These are phyloP conservation scores for Folsomia manolachei DNA, from an alignment of 2,888 invertebrate species.

Conservation along the genomic window DNA sequence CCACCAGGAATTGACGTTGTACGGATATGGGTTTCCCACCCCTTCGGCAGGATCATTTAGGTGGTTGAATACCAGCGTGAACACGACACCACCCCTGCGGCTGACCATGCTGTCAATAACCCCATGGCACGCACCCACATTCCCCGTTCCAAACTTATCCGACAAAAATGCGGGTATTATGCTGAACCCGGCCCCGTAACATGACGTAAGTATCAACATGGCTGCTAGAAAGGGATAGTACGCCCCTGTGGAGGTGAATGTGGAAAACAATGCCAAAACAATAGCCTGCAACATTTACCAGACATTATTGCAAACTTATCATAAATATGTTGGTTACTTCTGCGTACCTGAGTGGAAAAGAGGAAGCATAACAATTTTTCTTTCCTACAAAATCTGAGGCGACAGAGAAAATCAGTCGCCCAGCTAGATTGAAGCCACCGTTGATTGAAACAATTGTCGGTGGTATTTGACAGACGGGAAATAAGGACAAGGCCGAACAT, in stretches of 20 bases:
- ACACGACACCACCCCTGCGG: slow-evolving; percentile 40
- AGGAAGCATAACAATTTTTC: slow-evolving; percentile 44
- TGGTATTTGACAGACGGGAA: slow-evolving; percentile 45
- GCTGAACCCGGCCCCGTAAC: slow-evolving; percentile 36
- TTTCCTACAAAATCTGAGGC: slow-evolving; percentile 44
- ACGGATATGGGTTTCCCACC: slow-evolving; percentile 36
- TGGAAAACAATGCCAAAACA: slow-evolving; percentile 35
- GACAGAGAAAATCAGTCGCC: slow-evolving; percentile 41
- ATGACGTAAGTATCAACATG: slow-evolving; percentile 41
- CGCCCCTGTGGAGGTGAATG: slow-evolving; percentile 28
- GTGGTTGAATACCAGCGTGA: slow-evolving; percentile 37
- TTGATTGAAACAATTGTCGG: slow-evolving; percentile 44
- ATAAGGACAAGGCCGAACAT: slow-evolving; percentile 47
- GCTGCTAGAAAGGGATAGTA: slow-evolving; percentile 41
- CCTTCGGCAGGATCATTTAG: slow-evolving; percentile 14
- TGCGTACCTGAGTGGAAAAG: slow-evolving; percentile 30
- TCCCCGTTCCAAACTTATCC: slow-evolving; percentile 35
- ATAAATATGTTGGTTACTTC: too few species aligned
- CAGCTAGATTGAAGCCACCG: slow-evolving; percentile 46
- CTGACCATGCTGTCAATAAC: slow-evolving; percentile 44
- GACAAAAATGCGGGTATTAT: slow-evolving; percentile 38
- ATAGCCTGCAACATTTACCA: slow-evolving; percentile 35
- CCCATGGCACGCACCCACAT: slow-evolving; percentile 46
- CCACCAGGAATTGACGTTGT: slow-evolving; percentile 47
- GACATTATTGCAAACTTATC: too few species aligned